Conservation (phyloP, 2,888 invertebrate genomes). For the Amorpha juglandis region DNA sequence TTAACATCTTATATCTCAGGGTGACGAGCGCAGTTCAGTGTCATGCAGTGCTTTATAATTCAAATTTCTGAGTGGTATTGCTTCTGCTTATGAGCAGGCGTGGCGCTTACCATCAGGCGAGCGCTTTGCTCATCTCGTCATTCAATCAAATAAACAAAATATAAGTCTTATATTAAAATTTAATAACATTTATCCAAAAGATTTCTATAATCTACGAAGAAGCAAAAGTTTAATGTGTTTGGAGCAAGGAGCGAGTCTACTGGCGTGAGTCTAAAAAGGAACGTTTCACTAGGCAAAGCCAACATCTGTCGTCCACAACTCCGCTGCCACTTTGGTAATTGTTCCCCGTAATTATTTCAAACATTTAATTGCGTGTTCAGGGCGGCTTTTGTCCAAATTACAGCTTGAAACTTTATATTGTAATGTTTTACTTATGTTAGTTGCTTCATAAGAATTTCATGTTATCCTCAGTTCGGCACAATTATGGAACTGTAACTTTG, state of each 20-base stretch:
- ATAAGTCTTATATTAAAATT: background rate
- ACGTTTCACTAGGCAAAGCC: constrained; percentile 48
- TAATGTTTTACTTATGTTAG: constrained; percentile 28
- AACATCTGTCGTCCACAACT: constrained; percentile 60
- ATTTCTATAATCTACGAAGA: background rate
- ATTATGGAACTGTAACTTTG: background rate
- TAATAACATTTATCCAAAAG: background rate
- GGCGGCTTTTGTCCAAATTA: constrained; percentile 55
- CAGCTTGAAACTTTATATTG: constrained; percentile 43
- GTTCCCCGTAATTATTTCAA: constrained; percentile 62
- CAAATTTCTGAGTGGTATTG: too few relatives aligned
- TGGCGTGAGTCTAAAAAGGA: constrained; percentile 27
- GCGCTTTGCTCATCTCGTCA: too few relatives aligned
- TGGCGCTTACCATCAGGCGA: too few relatives aligned
- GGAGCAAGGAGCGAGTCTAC: constrained; percentile 10
- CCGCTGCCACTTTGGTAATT: constrained; percentile 61
- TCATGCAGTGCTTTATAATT: too few relatives aligned
- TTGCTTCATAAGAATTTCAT: constrained; percentile 17
- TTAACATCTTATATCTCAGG: too few relatives aligned
- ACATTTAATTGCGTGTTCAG: constrained; percentile 60
- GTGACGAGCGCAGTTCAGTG: too few relatives aligned
- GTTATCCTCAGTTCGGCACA: constrained; percentile 7
- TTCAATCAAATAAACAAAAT: too few relatives aligned
- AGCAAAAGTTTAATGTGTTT: constrained; percentile 14
- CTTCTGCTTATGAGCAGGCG: too few relatives aligned